Base-by-base conservation (phyloP, 1,140 invertebrate genomes). In the Leptinotarsa defecta region DNA sequence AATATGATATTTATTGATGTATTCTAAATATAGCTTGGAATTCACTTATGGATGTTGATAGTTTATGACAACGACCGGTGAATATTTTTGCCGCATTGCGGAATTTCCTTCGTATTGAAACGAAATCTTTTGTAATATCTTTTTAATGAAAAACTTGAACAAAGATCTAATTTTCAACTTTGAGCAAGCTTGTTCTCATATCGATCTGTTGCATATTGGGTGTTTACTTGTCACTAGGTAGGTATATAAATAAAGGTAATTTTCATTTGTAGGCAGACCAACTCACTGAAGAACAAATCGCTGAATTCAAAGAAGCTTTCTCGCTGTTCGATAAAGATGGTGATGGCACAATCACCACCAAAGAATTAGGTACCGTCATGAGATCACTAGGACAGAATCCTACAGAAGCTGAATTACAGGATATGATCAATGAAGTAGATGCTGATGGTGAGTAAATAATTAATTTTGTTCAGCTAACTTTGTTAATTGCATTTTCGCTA, bases 371-470 rank as follows among this genome's bases (percentile, higher is more conserved):
- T 81, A 98, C 97, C 83, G 98, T 99, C 75, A 98, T 99, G 96
- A 90, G 98, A 84, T 98, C 97, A 71, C 90, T 99, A 86, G 98
- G 98, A 81, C 97, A 99, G 89, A 99, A 99, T 88, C 98, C 98
- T 83, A 99, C 98, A 84, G 98, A 99, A 89, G 97, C 97, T 64
- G 98, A 99, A 88, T 91, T 99, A 61, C 97, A 99, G 87, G 97
- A 99, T 87, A 99, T 99, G 97, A 99, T 99, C 88, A 99, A 99
- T 88, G 98, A 99, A 91, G 97, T 99, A 76, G 98, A 99, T 89
- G 97, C 97, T 83, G 98, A 99, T 88, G 97, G 98, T 98, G 88
- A 88, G 91, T 90, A 73, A 74, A 76, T 78, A 73, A 73, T 73
- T 73, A 73, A 73, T 34, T 73, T 48, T n/a, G 48, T 48, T 17